These are phyloP conservation scores for Pangasius larnaudii DNA, from an alignment of 2,797 vertebrate species.

Conservation along the genomic window DNA sequence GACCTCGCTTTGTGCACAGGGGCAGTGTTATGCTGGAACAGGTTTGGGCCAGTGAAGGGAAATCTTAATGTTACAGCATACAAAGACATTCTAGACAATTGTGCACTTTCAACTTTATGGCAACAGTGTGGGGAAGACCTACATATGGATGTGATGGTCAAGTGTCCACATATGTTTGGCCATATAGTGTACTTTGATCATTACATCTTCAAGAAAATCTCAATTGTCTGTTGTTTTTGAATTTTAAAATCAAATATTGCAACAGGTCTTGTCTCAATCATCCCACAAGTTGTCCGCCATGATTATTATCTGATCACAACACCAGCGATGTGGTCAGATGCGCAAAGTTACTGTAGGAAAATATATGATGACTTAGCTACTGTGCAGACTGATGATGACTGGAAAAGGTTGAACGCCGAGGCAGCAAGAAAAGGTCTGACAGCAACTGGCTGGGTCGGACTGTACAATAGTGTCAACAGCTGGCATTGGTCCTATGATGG, in stretches of 20 bases:
- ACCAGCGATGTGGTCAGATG: not conserved
- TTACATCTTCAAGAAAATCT: not conserved
- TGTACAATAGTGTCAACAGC: fast-evolving
- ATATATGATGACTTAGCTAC: not conserved
- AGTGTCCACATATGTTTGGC: not conserved
- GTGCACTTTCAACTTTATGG: not conserved
- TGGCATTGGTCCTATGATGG: not conserved
- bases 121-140: not conserved
- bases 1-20: not conserved
- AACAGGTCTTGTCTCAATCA: not conserved
- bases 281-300: not conserved
- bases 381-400: not conserved
- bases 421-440: not conserved
- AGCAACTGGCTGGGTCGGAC: conserved; percentile 15
- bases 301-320: not conserved
- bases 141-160: not conserved
- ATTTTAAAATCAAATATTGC: not conserved
- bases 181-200: not conserved
- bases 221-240: not conserved
- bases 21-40: not conserved
- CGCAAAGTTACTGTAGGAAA: not conserved
- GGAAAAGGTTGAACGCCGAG: not conserved
- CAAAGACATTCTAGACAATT: too few species aligned
- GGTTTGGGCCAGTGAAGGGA: not conserved
- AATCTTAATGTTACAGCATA: not conserved